Percentiles rank a stretch among this genome's conserved stretches.
Conservation (phyloP, 2,888 invertebrate genomes). For the Dryadula phaetusa region DNA sequence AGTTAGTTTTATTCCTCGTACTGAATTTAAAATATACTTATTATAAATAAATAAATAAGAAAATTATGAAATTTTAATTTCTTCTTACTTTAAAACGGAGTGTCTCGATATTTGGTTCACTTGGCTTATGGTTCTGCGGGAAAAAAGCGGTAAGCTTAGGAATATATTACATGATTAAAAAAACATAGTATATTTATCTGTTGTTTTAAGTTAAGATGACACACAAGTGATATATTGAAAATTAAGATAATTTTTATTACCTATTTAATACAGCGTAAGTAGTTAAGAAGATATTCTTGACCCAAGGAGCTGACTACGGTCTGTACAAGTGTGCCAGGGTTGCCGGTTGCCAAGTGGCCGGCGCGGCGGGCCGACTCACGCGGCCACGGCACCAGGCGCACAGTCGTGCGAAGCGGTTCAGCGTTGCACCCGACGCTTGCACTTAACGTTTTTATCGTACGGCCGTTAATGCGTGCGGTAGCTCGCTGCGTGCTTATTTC, state of each 20-base stretch:
- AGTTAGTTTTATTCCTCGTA: no score
- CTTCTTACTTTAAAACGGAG: no score
- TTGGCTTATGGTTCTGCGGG: no score
- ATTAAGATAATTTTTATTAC: not conserved
- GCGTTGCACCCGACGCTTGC: slow-evolving; percentile 24
- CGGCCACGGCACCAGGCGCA: slow-evolving; percentile 74
- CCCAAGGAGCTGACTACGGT: slow-evolving; percentile 18
- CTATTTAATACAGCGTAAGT: not conserved
- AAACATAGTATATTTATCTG: not conserved
- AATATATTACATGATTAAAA: no score
- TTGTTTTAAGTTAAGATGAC: not conserved
- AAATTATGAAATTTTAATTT: no score
- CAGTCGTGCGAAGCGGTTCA: slow-evolving; percentile 58
- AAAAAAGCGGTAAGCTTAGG: no score
- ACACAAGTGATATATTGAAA: no score
- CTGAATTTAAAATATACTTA: no score
- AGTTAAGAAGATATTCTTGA: slow-evolving; percentile 7
- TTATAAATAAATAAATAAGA: no score
- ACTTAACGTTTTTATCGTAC: slow-evolving; percentile 23
- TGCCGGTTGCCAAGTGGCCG: slow-evolving; percentile 79
- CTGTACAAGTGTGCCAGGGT: slow-evolving; percentile 28
- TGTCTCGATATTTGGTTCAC: no score
- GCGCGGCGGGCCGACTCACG: slow-evolving; percentile 64
- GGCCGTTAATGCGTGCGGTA: slow-evolving; percentile 44
- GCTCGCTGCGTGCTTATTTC: slow-evolving; percentile 22